Evolutionary conservation across 2,888 invertebrate species (phyloP), one percentile per base, ranked within the genome.

Genomic region (Augochlorella aurata): DNA sequence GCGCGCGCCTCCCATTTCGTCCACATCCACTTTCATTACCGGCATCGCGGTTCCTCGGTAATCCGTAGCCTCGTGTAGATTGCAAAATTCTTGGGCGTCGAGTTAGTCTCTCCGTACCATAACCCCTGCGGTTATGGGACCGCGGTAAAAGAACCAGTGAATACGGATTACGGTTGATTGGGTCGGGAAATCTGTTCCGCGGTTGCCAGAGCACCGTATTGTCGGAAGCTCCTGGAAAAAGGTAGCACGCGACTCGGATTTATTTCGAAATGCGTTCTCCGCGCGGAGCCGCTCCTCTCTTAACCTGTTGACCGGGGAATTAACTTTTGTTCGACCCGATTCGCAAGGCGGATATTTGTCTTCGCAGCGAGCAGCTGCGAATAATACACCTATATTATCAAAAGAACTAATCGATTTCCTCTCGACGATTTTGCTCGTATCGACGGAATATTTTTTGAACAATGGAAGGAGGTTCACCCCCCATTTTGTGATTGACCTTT

Each of bases 1-100:
- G 47, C 10, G 47, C 47, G 75, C 75, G 73, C 79, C 72, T 73
- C 74, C 54, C n/a, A 50, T 75, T 82, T 68, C 76, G 74, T 82
- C 85, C 81, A 82, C 45, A 45, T 66, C 45, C 45, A 66, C 45
- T 45, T 66, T 66, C 45, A 45, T 66, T 66, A 66, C 45, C 45
- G 45, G n/a, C 65, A 10, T 12, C 65, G 44, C n/a, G 65, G 44
- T 65, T 65, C n/a, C 44, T 12, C 18, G 44, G 44, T 44, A 65
- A 38, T 44, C 65, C 65, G n/a, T 38, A 65, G 65, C n/a, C 44
- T 44, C 44, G n/a, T 44, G 65, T 65, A 65, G 65, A 65, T 65
- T 65, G 65, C 38, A 4, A 65, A 65, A 65, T 65, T 65, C 65
- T 65, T 44, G n/a, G n/a, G 0, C 18, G 8, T 14, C 65, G 69